These are phyloP conservation scores for Gymnorhina tibicen DNA, from an alignment of 2,113 vertebrate genomes.

Conservation along the genomic window DNA sequence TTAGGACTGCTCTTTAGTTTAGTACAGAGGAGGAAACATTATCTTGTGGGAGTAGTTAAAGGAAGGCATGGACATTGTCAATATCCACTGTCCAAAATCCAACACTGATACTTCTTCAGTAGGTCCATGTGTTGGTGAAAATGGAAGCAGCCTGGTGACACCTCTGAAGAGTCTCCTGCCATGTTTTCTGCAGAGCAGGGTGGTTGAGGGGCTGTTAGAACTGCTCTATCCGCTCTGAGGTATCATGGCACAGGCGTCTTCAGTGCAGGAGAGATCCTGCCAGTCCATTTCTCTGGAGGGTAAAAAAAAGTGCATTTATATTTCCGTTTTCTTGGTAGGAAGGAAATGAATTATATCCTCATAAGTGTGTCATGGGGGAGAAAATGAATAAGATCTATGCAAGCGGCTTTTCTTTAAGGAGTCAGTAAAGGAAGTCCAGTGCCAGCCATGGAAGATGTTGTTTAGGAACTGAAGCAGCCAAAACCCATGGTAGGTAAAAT, in stretches of 20 bases:
- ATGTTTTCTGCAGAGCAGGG: not conserved
- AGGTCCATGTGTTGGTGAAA: not conserved
- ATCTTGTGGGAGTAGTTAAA: not conserved
- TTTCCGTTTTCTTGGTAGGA: not conserved
- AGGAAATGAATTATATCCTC: not conserved
- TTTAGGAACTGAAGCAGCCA: not conserved
- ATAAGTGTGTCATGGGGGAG: not conserved
- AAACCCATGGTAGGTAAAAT: not conserved
- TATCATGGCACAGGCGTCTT: accelerated
- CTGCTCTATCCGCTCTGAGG: not conserved
- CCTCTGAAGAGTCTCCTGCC: not conserved
- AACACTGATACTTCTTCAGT: not conserved
- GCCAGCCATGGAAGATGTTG: not conserved
- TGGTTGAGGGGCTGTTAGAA: not conserved
- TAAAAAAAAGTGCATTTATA: not conserved
- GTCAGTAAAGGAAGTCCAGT: not conserved
- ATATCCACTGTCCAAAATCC: not conserved
- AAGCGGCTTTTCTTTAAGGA: not conserved
- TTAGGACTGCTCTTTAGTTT: not conserved
- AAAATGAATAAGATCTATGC: not conserved
- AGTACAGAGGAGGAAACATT: not conserved
- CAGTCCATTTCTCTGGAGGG: not conserved
- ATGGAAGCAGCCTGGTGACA: not conserved
- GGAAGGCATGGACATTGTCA: not conserved
- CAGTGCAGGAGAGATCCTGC: not conserved